Evolutionary conservation across 1,140 invertebrate genomes (phyloP).

Genomic region (Sipha flava): DNA sequence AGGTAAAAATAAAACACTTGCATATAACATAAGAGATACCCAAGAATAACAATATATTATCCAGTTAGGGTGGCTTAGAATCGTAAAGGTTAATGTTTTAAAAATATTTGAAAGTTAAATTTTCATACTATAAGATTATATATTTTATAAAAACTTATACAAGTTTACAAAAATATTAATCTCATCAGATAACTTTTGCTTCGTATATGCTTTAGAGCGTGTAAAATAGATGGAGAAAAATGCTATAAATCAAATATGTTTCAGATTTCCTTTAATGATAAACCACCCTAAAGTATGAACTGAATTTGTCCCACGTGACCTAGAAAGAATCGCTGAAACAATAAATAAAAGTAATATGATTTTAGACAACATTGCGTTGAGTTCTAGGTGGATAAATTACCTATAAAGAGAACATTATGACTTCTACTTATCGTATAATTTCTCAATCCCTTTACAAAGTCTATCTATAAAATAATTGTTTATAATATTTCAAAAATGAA

Average conservation of each 20-base stretch:
- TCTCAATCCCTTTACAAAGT: neutral
- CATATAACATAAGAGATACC: no score
- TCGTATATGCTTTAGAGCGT: constrained; percentile 2
- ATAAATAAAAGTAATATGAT: constrained; percentile 26
- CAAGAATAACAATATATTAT: neutral
- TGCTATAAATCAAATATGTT: neutral
- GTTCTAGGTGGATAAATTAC: constrained; percentile 15
- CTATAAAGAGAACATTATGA: constrained; percentile 13
- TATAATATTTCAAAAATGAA: neutral
- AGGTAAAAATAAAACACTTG: no score
- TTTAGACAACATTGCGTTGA: constrained; percentile 8
- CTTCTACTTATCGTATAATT: constrained; percentile 5
- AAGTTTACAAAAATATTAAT: constrained; percentile 12
- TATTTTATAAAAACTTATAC: neutral
- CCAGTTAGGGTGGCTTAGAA: neutral
- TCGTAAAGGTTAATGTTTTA: neutral
- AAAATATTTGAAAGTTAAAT: neutral
- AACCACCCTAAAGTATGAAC: constrained; percentile 2
- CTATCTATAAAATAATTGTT: neutral
- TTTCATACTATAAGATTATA: neutral
- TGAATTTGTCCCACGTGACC: constrained; percentile 15
- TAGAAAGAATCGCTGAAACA: neutral
- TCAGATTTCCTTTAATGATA: constrained; percentile 17
- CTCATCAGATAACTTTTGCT: neutral
- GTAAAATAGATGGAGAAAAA: constrained; percentile 9